Evolutionary conservation across 2,888 invertebrate species (phyloP), one percentile per base, ranked within the genome.

Genomic region (Stegophylla sp.): DNA sequence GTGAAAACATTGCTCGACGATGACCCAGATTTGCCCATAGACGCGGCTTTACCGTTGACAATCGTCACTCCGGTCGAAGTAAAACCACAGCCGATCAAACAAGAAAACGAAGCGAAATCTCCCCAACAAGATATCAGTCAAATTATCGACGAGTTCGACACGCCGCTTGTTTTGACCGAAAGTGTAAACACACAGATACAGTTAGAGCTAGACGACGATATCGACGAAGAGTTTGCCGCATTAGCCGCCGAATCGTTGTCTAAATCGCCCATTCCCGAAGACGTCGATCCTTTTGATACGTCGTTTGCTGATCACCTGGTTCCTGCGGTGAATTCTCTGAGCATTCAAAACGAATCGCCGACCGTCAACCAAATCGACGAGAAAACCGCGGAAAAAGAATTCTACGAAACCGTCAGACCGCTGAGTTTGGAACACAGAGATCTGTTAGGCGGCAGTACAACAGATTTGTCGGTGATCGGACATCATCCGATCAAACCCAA

Each of bases 221-320:
- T 92, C 84, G 90, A 92, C 85, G 92, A 93, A 85, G 94, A 94
- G 87, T 94, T 94, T 86, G 91, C 92, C 48, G 89, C 91, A 85
- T 86, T 94, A 88, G 94, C 94, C 23, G 90, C 91, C n/a, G 92
- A 93, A 87, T 93, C 93, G 34, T 87, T 93, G 84, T 88, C 88
- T 3, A 91, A 91, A 85, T 91, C 74, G 90, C 92, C 85, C 84
- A 88, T 56, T 87, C 87, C 53, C 87, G 89, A 83, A 88, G 88
- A 83, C 86, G 88, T 84, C 85, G 95, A 95, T 88, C 95, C 95
- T 0, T 96, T 96, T 86, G 96, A 96, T 86, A 96, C 96, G 0
- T 93, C 95, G 0, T 93, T 93, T 84, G 94, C 94, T 0, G 85
- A 86, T 17, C 91, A 92, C 84, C 90, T 94, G 66, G 87, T 93